Evolutionary conservation across 2,888 invertebrate genomes (phyloP).

Genomic region (Acanthosepion lycidas): DNA sequence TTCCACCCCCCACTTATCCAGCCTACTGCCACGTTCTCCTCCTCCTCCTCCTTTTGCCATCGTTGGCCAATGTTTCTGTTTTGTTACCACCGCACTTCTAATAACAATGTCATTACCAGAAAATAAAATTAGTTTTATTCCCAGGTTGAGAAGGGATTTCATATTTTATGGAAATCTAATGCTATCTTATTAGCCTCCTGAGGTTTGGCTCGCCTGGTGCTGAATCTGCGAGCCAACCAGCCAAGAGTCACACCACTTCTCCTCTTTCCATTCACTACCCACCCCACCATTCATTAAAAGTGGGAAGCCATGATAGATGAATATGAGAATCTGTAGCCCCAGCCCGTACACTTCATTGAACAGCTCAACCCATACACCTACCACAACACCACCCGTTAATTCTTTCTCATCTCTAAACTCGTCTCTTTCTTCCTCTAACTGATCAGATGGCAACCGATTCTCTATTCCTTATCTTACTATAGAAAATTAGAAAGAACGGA

Average conservation of each 20-base stretch:
- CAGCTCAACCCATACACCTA: background rate
- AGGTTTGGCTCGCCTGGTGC: background rate
- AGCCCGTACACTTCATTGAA: background rate
- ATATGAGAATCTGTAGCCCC: background rate
- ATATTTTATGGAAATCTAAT: constrained; percentile 44
- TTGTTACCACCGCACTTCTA: background rate
- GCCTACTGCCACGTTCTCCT: background rate
- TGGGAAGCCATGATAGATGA: background rate
- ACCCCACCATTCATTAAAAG: background rate
- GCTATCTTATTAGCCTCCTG: constrained; percentile 39
- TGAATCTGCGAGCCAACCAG: background rate
- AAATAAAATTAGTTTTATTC: constrained; percentile 46
- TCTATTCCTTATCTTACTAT: background rate
- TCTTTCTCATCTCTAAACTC: background rate
- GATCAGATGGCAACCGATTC: background rate
- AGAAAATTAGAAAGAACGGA: background rate
- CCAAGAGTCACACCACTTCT: background rate
- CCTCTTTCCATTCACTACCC: background rate
- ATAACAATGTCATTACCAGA: constrained; percentile 43
- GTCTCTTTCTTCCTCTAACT: background rate
- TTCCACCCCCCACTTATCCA: background rate
- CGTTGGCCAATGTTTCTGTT: background rate
- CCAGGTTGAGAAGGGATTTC: constrained; percentile 41
- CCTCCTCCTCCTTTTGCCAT: background rate
- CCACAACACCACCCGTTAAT: background rate